Evolutionary conservation across 2,113 vertebrate species (phyloP).

Genomic region (Cranoglanis bouderius): DNA sequence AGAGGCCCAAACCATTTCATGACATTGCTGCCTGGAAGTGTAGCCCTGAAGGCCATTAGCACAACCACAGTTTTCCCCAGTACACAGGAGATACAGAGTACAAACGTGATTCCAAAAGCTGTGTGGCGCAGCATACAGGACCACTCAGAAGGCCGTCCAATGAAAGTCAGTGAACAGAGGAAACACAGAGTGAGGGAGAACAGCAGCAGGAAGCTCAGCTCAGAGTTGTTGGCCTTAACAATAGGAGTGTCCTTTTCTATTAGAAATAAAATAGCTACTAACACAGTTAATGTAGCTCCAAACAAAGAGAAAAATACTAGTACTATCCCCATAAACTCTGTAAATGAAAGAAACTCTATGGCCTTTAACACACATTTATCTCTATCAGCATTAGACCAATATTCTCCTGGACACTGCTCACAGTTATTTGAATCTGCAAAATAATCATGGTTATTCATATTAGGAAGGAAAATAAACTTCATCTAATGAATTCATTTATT

Average conservation of each 20-base stretch:
- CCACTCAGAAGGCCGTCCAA: slow-evolving; percentile 67
- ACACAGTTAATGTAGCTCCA: slow-evolving; percentile 62
- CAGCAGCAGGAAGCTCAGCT: slow-evolving; percentile 62
- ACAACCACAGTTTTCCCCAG: background rate
- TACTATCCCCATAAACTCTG: slow-evolving; percentile 66
- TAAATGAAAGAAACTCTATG: slow-evolving; percentile 41
- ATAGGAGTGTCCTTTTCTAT: slow-evolving; percentile 67
- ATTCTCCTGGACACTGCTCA: slow-evolving; percentile 69
- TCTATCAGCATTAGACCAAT: slow-evolving; percentile 68
- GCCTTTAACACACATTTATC: slow-evolving; percentile 62
- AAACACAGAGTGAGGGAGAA: slow-evolving; percentile 54
- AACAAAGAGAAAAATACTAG: slow-evolving; percentile 66
- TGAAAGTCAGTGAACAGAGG: slow-evolving; percentile 13
- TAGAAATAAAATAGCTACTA: slow-evolving; percentile 59
- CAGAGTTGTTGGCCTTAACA: slow-evolving; percentile 70
- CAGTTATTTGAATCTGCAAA: slow-evolving; percentile 74
- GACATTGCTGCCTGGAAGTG: background rate
- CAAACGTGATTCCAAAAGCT: background rate
- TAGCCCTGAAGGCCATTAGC: background rate
- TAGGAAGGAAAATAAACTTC: background rate
- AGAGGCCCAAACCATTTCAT: background rate
- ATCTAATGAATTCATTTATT: background rate
- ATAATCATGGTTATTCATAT: slow-evolving; percentile 26
- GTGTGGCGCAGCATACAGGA: slow-evolving; percentile 64
- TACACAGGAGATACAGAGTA: background rate